phyloP scores from a whole-genome alignment of 2,888 invertebrate genomes.

The Nycteola revayana region DNA sequence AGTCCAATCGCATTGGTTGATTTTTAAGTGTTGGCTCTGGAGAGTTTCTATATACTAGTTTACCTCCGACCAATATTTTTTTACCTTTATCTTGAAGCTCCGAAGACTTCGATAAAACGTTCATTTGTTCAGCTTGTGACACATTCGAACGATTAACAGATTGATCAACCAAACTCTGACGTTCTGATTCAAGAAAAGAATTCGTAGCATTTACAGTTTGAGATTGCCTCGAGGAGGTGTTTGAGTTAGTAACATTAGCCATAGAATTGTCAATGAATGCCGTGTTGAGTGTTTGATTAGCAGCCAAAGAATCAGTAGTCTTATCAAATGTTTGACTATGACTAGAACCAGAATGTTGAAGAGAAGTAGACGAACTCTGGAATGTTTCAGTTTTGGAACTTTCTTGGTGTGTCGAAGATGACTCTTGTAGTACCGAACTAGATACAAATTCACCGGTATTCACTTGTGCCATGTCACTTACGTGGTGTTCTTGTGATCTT shows the following conservation, averaged over 20 bases:
- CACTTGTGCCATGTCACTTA: constrained; percentile 72
- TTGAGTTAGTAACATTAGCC: constrained; percentile 43
- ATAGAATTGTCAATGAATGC: constrained; percentile 64
- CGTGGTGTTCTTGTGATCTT: constrained; percentile 57
- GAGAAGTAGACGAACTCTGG: constrained; percentile 68
- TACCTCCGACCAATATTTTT: constrained; percentile 38
- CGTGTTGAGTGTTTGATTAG: constrained; percentile 68
- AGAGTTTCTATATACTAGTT: constrained; percentile 49
- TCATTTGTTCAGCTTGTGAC: constrained; percentile 18
- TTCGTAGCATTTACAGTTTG: constrained; percentile 63
- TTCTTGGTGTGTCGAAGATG: constrained; percentile 67
- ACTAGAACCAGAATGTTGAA: constrained; percentile 63
- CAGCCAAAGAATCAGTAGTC: constrained; percentile 58
- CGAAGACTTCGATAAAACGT: not conserved
- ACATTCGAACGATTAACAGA: constrained; percentile 25
- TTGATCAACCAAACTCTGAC: constrained; percentile 58
- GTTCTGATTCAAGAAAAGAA: constrained; percentile 70
- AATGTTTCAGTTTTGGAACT: constrained; percentile 68
- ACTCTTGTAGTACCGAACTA: constrained; percentile 60
- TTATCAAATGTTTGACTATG: constrained; percentile 66
- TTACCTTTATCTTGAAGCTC: constrained; percentile 19
- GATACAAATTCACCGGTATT: constrained; percentile 71
- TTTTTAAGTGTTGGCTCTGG: constrained; percentile 51
- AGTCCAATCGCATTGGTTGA: constrained; percentile 55
- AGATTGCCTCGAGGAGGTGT: constrained; percentile 52